Evolutionary conservation across 2,888 invertebrate genomes (phyloP), one percentile per base, ranked within the genome.

Genomic region (Ennomos quercinarius): DNA sequence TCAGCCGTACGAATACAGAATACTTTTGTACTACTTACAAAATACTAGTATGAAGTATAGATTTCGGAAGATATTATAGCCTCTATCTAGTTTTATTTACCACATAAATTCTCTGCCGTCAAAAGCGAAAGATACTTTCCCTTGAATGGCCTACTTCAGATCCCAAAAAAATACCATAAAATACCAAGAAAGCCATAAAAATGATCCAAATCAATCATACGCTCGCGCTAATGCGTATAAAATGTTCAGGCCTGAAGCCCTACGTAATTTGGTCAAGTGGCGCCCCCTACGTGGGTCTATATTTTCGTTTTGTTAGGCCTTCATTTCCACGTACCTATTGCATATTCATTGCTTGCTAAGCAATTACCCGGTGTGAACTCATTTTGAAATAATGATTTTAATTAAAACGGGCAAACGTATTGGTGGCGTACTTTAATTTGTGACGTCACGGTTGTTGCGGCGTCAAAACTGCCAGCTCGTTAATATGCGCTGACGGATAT

Each of bases 351-450:
- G n/a, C 72, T 64, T 69, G 66, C 67, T 67, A 71, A 72, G 71
- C 71, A 77, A 74, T 78, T 73, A 74, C 66, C 48, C 61, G 50
- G 57, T 67, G 57, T 50, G 66, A 67, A 65, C 73, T 75, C 73
- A 75, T 74, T 77, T 66, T 67, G 61, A 69, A 70, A 70, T 71
- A 76, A 77, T 73, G 67, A 74, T 67, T 73, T 77, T 74, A 77
- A 78, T 78, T 77, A 76, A 78, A 72, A 68, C 67, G 61, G 59
- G 68, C 67, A 63, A 64, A 66, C 63, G 72, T 71, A 73, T 73
- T 70, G 66, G 57, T 48, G 63, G 68, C n/a, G n/a, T 42, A 52
- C 44, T 63, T 57, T 58, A 63, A 58, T 58, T 52, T 52, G 55
- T 49, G 58, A 62, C 57, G 54, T 58, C 50, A 55, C 54, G 13